Percentiles rank a stretch among this genome's conserved stretches.
Conservation (phyloP, 2,113 vertebrate genomes). For the Chaenocephalus aceratus region DNA sequence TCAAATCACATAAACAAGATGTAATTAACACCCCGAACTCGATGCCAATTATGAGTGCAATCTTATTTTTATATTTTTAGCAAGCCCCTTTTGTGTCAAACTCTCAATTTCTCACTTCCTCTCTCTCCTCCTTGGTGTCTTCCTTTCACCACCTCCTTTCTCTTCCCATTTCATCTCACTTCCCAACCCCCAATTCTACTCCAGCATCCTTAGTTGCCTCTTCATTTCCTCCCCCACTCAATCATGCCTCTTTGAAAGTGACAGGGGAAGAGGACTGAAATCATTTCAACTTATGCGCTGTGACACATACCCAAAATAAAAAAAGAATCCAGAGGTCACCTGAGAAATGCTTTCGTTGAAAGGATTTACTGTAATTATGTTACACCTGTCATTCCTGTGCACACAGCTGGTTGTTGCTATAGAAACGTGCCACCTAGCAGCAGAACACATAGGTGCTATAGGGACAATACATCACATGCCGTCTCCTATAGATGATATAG, state of each 20-base stretch:
- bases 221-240: not conserved
- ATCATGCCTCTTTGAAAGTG: conserved; percentile 15
- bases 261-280: not conserved
- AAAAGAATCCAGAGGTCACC: not conserved
- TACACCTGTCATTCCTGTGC: conserved; percentile 52
- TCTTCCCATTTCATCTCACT: conserved; percentile 12
- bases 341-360: conserved; percentile 12
- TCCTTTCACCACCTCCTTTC: not conserved
- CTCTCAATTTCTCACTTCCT: conserved; percentile 3
- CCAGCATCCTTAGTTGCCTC: not conserved
- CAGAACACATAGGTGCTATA: conserved; percentile 66
- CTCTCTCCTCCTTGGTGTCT: not conserved
- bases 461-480: conserved; percentile 54
- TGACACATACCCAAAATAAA: not conserved
- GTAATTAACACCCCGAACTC: conserved; percentile 24
- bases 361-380: conserved; percentile 12
- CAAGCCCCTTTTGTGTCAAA: conserved; percentile 12
- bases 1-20: conserved; percentile 7
- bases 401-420: conserved; percentile 75
- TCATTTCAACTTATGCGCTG: not conserved
- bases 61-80: not conserved
- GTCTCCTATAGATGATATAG: conserved; percentile 55
- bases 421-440: conserved; percentile 70
- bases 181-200: not conserved
- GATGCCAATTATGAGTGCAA: not conserved